Evolutionary conservation across 2,888 invertebrate species (phyloP).

Genomic region (Hedychridium roseum): DNA sequence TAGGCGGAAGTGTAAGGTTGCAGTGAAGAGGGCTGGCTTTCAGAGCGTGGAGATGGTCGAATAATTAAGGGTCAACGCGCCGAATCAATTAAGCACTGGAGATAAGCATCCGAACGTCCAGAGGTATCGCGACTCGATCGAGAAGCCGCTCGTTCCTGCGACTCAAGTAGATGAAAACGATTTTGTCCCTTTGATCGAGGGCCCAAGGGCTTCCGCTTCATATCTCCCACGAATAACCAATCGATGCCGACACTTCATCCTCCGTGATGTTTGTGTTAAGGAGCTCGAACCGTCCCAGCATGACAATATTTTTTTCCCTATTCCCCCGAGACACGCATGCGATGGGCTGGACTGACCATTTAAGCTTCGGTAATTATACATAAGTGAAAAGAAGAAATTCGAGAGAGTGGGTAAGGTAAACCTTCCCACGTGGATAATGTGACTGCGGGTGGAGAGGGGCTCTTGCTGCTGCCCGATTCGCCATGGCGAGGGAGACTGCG

Average conservation of each 20-base stretch:
- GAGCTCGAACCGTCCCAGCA: too few species aligned
- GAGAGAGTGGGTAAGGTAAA: too few species aligned
- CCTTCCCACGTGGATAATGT: constrained; percentile 63
- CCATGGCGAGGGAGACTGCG: constrained; percentile 32
- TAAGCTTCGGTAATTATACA: too few species aligned
- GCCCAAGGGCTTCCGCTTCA: too few species aligned
- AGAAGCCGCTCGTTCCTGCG: constrained; percentile 15
- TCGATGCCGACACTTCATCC: too few species aligned
- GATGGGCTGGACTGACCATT: too few species aligned
- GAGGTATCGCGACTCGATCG: constrained; percentile 37
- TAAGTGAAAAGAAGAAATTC: too few species aligned
- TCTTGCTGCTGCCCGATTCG: constrained; percentile 17
- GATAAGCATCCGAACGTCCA: constrained; percentile 25
- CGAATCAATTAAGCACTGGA: constrained; percentile 39
- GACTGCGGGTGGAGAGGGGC: constrained; percentile 51
- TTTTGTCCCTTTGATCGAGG: too few species aligned
- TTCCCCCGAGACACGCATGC: too few species aligned
- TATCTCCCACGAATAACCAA: too few species aligned
- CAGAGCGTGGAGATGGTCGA: constrained; percentile 31
- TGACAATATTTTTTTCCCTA: too few species aligned
- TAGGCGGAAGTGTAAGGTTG: background rate
- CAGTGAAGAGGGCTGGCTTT: constrained; percentile 26
- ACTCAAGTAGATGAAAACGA: constrained; percentile 17
- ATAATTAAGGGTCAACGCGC: constrained; percentile 44
- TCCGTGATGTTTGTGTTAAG: too few species aligned